A percentile compares a stretch with the other conserved stretches of the same genome.
These are phyloP conservation scores for Coleophora deauratella DNA, from an alignment of 2,888 invertebrate species.

Conservation along the genomic window DNA sequence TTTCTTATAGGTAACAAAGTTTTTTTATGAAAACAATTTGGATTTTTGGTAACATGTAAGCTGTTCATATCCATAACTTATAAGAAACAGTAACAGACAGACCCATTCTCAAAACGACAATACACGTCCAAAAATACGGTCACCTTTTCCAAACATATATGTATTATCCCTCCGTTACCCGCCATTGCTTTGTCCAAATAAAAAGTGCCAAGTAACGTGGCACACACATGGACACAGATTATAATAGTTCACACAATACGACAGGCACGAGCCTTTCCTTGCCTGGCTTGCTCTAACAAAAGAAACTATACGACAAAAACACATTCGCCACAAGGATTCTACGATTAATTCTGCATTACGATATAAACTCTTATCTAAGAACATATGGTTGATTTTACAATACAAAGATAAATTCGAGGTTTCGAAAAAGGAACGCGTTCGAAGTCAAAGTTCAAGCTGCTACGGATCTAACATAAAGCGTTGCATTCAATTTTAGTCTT, in stretches of 20 bases:
- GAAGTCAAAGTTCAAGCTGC: constrained; percentile 54
- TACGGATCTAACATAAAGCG: constrained; percentile 25
- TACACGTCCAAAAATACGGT: too few relatives aligned
- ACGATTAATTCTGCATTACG: too few relatives aligned
- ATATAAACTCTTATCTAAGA: constrained; percentile 12
- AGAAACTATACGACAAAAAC: neutral
- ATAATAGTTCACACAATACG: too few relatives aligned
- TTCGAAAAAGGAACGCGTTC: constrained; percentile 33
- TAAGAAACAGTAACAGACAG: neutral
- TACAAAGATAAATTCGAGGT: constrained; percentile 6
- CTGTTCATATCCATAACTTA: too few relatives aligned
- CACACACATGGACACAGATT: too few relatives aligned
- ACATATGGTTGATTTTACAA: constrained; percentile 32
- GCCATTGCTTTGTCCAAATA: constrained; percentile 2
- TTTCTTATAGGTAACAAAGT: too few relatives aligned
- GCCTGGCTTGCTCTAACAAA: neutral
- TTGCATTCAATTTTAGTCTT: constrained; percentile 18
- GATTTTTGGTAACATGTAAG: too few relatives aligned
- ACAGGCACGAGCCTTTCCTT: constrained; percentile 21
- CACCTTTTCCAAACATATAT: neutral
- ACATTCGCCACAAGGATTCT: neutral
- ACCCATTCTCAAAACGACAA: neutral
- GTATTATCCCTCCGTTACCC: neutral
- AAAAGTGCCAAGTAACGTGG: constrained; percentile 28
- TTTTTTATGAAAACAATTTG: too few relatives aligned